Percentiles rank a stretch among this genome's conserved stretches.
Conservation (phyloP, 2,888 invertebrate species). For the Pseudococcus jackbeardsleyi region DNA sequence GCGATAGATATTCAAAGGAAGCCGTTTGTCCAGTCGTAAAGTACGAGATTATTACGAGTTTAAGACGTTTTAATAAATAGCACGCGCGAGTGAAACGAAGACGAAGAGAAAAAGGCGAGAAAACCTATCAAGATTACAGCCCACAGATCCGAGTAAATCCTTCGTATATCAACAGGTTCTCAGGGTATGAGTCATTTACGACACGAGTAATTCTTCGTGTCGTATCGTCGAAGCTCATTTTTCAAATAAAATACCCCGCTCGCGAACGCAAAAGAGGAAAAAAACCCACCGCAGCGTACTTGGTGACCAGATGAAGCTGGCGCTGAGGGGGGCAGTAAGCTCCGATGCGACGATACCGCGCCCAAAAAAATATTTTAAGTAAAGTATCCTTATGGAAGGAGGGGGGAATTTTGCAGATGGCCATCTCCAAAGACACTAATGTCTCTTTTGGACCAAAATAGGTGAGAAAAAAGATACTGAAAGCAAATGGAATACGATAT, state of each 20-base stretch:
- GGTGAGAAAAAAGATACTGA: background rate
- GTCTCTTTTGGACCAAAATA: too few relatives aligned
- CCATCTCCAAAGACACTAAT: too few relatives aligned
- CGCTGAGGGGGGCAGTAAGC: background rate
- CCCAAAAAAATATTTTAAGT: too few relatives aligned
- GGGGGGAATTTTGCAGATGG: background rate
- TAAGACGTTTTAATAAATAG: constrained; percentile 27
- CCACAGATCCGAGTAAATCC: constrained; percentile 16
- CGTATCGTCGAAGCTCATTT: constrained; percentile 40
- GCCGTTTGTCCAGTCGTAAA: constrained; percentile 20
- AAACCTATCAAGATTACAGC: constrained; percentile 7
- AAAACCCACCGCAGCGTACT: background rate
- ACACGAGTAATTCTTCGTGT: constrained; percentile 35
- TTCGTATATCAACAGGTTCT: constrained; percentile 28
- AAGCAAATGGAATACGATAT: constrained; percentile 21
- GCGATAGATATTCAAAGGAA: constrained; percentile 8
- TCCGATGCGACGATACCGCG: too few relatives aligned
- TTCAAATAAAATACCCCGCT: background rate
- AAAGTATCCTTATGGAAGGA: background rate
- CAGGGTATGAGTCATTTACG: constrained; percentile 32
- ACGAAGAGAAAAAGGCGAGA: background rate
- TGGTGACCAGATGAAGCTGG: background rate
- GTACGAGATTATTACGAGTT: constrained; percentile 5
- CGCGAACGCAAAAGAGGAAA: background rate
- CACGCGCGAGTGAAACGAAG: background rate